A percentile compares a stretch with the other conserved stretches of the same genome.
Evolutionary conservation across 2,888 invertebrate genomes (phyloP).

Genomic region (Drosophila buzzatii): DNA sequence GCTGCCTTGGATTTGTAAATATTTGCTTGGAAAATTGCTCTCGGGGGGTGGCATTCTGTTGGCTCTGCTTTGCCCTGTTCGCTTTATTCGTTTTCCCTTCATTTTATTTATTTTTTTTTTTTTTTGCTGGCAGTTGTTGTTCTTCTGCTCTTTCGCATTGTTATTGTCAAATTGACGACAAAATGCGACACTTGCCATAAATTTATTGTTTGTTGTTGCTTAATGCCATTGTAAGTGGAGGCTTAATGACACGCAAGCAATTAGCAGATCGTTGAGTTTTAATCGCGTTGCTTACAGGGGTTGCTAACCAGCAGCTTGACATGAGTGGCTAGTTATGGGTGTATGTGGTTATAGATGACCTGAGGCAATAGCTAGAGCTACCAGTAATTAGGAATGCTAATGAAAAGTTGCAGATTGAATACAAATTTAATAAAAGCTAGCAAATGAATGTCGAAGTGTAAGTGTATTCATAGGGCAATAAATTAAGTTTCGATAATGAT

Average conservation of each 20-base stretch:
- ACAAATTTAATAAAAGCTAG: not conserved
- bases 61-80: constrained; percentile 9
- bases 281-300: constrained; percentile 45
- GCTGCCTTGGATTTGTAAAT: constrained; percentile 63
- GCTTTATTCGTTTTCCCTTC: constrained; percentile 6
- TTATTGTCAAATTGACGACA: constrained; percentile 76
- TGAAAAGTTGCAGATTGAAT: not conserved
- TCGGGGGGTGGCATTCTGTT: constrained; percentile 42
- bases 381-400: constrained; percentile 10
- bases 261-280: constrained; percentile 80
- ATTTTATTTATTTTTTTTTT: not conserved
- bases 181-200: constrained; percentile 82
- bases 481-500: not conserved
- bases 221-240: constrained; percentile 79
- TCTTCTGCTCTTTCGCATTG: constrained; percentile 43
- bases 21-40: constrained; percentile 59
- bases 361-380: not conserved
- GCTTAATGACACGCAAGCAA: constrained; percentile 84
- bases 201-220: constrained; percentile 77
- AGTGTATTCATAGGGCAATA: not conserved
- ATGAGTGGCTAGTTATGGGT: constrained; percentile 4
- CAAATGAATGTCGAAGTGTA: not conserved
- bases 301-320: constrained; percentile 4
- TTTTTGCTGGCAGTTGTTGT: constrained; percentile 68
- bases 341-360: constrained; percentile 12